Percentiles rank a stretch among this genome's conserved stretches.
Conservation (phyloP, 92 coral and sea anemone genomes). For the Diadumene lineata region DNA sequence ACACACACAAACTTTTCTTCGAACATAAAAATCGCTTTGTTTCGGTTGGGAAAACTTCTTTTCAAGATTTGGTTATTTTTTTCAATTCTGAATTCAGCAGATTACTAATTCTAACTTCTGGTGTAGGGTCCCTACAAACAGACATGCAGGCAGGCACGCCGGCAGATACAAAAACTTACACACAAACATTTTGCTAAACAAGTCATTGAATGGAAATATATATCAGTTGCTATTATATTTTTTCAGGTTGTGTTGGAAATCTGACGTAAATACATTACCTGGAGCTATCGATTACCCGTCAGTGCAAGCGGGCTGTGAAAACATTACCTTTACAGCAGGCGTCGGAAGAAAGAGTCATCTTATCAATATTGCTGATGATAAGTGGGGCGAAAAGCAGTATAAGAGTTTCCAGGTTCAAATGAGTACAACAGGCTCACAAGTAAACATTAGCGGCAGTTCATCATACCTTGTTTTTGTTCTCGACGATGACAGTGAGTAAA, state of each 20-base stretch:
- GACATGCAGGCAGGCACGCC: too few species aligned
- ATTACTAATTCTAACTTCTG: too few species aligned
- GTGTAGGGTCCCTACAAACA: too few species aligned
- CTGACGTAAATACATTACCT: background rate
- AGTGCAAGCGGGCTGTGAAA: background rate
- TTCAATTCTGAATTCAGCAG: too few species aligned
- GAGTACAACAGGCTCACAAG: background rate
- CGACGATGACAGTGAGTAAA: slow-evolving; percentile 11
- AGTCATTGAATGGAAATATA: too few species aligned
- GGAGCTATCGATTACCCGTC: slow-evolving; percentile 5
- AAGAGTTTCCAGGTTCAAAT: background rate
- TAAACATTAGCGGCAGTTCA: background rate
- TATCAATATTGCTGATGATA: background rate
- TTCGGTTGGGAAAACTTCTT: too few species aligned
- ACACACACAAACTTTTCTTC: too few species aligned
- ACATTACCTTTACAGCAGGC: background rate
- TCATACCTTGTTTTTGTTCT: background rate
- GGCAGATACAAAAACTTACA: too few species aligned
- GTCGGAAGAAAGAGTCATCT: background rate
- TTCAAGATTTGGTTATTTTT: too few species aligned
- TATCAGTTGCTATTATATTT: too few species aligned
- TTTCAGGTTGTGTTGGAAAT: slow-evolving; percentile 8
- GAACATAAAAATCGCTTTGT: too few species aligned
- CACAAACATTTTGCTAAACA: too few species aligned
- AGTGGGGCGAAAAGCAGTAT: background rate